Percentiles rank a stretch among this genome's conserved stretches.
These are phyloP conservation scores for Latheticus oryzae DNA, from an alignment of 2,888 invertebrate species.

Conservation along the genomic window DNA sequence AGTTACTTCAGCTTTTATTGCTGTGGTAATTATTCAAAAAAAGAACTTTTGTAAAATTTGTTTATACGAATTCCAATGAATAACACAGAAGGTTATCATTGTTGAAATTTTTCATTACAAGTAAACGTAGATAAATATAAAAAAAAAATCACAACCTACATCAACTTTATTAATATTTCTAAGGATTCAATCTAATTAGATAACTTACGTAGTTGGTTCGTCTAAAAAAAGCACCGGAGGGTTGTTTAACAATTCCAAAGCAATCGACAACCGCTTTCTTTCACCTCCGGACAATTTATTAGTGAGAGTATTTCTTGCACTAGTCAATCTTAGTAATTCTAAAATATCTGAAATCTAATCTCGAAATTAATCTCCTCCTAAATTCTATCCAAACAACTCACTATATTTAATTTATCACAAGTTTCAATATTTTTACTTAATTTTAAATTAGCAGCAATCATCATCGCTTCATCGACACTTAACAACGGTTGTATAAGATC, in stretches of 20 bases:
- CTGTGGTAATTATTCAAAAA: too few species aligned
- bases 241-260: conserved; percentile 92
- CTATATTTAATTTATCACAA: conserved; percentile 76
- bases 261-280: conserved; percentile 91
- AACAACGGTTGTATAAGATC: conserved; percentile 88
- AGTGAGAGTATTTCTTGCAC: conserved; percentile 79
- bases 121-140: too few species aligned
- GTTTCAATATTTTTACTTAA: conserved; percentile 74
- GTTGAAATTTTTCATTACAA: too few species aligned
- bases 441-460: conserved; percentile 90
- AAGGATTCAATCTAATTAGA: too few species aligned
- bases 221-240: conserved; percentile 95
- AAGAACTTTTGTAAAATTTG: too few species aligned
- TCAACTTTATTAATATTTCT: too few species aligned
- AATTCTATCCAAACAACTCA: conserved; percentile 65
- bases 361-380: conserved; percentile 12
- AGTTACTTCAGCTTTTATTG: too few species aligned
- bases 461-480: conserved; percentile 89
- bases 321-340: conserved; percentile 79
- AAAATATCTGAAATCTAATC: conserved; percentile 88
- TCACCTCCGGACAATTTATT: conserved; percentile 90
- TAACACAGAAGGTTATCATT: too few species aligned
- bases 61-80: too few species aligned
- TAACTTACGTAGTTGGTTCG: conserved; percentile 93
- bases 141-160: too few species aligned